Conservation (phyloP, 2,888 invertebrate genomes). For the Micoletzkya japonica region DNA sequence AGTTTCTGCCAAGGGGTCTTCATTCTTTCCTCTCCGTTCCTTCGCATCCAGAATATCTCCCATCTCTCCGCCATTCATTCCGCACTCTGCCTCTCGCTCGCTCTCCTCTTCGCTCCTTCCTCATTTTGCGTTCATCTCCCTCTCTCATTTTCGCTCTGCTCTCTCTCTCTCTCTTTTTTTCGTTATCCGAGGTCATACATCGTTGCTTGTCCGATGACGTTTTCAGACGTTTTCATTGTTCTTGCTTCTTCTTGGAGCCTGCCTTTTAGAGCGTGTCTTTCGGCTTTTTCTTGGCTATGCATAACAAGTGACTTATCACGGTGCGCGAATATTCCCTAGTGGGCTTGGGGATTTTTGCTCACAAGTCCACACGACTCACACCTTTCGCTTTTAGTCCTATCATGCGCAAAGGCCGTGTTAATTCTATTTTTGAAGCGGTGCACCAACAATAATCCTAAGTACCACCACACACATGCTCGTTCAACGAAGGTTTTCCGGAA, state of each 20-base stretch:
- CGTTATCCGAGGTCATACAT: slow-evolving; percentile 1
- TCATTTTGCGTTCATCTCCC: neutral
- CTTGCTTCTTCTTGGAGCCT: too few relatives aligned
- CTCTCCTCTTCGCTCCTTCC: neutral
- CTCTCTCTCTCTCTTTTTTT: slow-evolving; percentile 1
- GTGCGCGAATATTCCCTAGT: too few relatives aligned
- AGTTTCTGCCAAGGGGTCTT: too few relatives aligned
- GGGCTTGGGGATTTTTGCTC: too few relatives aligned
- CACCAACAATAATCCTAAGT: too few relatives aligned
- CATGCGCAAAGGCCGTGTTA: too few relatives aligned
- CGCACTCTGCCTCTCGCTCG: neutral
- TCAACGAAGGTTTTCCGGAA: neutral
- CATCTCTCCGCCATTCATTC: slow-evolving; percentile 5
- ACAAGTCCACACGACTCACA: too few relatives aligned
- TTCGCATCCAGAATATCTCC: slow-evolving; percentile 18
- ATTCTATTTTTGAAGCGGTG: too few relatives aligned
- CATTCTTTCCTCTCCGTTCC: slow-evolving; percentile 10
- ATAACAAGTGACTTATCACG: too few relatives aligned
- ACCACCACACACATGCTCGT: neutral
- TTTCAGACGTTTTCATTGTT: neutral
- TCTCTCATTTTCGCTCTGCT: slow-evolving; percentile 20
- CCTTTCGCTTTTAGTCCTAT: too few relatives aligned
- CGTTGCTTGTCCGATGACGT: neutral
- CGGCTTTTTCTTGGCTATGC: too few relatives aligned
- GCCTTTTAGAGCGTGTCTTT: too few relatives aligned